Conservation (phyloP, 2,888 invertebrate genomes). For the Drosophila greeni region DNA sequence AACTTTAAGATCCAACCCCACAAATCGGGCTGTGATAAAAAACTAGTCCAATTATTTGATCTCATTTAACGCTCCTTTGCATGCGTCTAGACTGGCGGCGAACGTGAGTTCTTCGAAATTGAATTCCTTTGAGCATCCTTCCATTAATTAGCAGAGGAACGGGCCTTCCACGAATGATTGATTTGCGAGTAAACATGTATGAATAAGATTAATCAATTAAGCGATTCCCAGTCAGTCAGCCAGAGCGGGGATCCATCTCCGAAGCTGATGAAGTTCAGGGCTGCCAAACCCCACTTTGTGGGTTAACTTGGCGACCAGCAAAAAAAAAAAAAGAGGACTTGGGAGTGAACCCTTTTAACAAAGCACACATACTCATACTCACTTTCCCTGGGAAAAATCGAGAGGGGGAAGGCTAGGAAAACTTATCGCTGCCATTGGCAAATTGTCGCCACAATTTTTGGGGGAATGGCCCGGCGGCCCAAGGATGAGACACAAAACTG, state of each 20-base stretch:
- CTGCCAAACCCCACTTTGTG: neutral
- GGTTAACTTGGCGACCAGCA: constrained; percentile 23
- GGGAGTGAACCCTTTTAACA: constrained; percentile 33
- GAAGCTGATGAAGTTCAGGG: constrained; percentile 1
- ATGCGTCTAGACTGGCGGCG: constrained; percentile 11
- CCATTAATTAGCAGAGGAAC: constrained; percentile 20
- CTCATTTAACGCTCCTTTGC: constrained; percentile 22
- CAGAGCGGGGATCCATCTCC: constrained; percentile 1
- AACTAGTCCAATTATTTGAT: constrained; percentile 11
- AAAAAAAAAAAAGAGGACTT: neutral
- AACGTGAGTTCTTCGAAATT: neutral
- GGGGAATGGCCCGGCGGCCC: constrained; percentile 21
- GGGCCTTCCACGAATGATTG: constrained; percentile 21
- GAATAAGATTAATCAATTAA: constrained; percentile 35
- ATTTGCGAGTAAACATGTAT: constrained; percentile 22
- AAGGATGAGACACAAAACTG: constrained; percentile 38
- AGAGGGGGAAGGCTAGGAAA: constrained; percentile 4
- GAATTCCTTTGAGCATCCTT: neutral
- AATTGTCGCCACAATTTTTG: constrained; percentile 67
- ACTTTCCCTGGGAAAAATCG: constrained; percentile 5
- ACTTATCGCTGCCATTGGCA: constrained; percentile 71
- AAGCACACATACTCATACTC: constrained; percentile 7
- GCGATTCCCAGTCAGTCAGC: constrained; percentile 9
- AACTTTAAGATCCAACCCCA: too few species aligned
- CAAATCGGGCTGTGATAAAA: too few species aligned